phyloP scores from a whole-genome alignment of 2,888 invertebrate species.

The Dynastes grantii region DNA sequence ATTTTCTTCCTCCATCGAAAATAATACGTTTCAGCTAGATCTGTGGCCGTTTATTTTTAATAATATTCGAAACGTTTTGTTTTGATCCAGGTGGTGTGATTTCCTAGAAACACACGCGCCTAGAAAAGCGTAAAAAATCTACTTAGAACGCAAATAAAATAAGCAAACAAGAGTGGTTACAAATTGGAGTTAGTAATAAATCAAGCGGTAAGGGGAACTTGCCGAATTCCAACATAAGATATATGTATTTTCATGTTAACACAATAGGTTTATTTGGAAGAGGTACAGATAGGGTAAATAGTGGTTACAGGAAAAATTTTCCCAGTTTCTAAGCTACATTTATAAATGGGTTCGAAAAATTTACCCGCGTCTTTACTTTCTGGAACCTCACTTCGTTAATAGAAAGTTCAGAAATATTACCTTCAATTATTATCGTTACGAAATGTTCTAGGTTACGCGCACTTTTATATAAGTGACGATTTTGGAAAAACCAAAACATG shows the following conservation, averaged over 20 bases:
- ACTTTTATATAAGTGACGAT: conserved; percentile 1
- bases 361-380: neutral
- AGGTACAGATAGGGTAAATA: neutral
- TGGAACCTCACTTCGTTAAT: too few relatives aligned
- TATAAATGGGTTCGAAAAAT: neutral
- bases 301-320: neutral
- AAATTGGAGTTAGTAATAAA: conserved; percentile 17
- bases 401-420: neutral
- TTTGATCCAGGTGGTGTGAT: conserved; percentile 34
- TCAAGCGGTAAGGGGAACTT: neutral
- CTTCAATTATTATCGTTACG: neutral
- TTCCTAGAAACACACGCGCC: conserved; percentile 27
- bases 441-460: neutral
- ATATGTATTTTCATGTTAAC: conserved; percentile 10
- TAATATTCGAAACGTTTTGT: conserved; percentile 40
- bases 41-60: conserved; percentile 25
- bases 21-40: neutral
- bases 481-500: conserved; percentile 5
- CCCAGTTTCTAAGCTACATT: neutral
- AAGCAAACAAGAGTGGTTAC: conserved; percentile 13
- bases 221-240: neutral
- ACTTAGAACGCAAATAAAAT: conserved; percentile 25
- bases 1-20: neutral
- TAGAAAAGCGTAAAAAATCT: conserved; percentile 20
- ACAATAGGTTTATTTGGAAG: conserved; percentile 8